A percentile compares a stretch with the other conserved stretches of the same genome.
phyloP scores from a whole-genome alignment of 1,140 invertebrate genomes.

The Scylla paramamosain region DNA sequence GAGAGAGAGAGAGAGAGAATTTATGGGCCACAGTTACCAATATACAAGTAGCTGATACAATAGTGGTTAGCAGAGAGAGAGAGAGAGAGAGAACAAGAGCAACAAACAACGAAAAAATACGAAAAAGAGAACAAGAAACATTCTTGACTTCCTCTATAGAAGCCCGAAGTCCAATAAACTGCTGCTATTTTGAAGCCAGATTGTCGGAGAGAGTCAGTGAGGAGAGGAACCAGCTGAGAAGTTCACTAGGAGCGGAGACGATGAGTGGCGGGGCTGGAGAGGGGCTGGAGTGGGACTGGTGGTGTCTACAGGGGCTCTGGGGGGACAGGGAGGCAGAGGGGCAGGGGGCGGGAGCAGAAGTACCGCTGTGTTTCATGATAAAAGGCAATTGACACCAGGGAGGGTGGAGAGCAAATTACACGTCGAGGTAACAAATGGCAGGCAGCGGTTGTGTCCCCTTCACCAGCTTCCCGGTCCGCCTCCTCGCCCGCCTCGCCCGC shows the following conservation, averaged over 20 bases:
- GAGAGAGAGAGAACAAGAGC: no score
- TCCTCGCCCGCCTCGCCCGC: no score
- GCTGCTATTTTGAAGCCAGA: no score
- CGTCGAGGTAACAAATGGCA: not conserved
- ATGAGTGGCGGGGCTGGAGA: not conserved
- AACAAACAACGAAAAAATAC: no score
- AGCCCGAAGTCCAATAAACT: no score
- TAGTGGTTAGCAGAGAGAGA: no score
- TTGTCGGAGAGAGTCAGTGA: not conserved
- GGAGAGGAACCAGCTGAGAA: not conserved
- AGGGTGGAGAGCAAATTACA: conserved; percentile 7
- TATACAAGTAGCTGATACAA: no score
- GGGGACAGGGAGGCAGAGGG: not conserved
- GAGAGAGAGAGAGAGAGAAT: no score
- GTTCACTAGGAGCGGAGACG: not conserved
- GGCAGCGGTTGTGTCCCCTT: not conserved
- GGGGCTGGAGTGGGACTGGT: not conserved
- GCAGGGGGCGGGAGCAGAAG: not conserved
- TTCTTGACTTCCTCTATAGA: no score
- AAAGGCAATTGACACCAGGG: not conserved
- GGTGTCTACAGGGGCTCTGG: not conserved
- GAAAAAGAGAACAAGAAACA: no score
- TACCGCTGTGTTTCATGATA: conserved; percentile 10
- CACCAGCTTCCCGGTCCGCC: no score
- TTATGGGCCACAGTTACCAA: no score